phyloP scores from a whole-genome alignment of 2,888 invertebrate genomes.

The Drosophila affinis region DNA sequence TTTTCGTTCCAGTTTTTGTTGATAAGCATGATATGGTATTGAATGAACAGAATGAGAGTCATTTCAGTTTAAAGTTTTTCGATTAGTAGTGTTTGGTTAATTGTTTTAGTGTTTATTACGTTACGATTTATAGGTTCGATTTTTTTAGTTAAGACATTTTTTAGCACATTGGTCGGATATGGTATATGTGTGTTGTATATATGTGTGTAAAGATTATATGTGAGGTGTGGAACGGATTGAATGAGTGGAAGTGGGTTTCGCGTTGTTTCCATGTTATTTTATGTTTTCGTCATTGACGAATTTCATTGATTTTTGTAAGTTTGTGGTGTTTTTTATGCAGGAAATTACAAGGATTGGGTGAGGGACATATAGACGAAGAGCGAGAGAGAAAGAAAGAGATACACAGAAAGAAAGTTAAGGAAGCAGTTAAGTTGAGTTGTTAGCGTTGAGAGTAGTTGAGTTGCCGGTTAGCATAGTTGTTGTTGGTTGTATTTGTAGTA shows the following conservation, averaged over 20 bases:
- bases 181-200: neutral
- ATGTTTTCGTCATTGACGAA: conserved; percentile 12
- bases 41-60: conserved; percentile 32
- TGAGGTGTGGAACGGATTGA: neutral
- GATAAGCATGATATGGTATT: conserved; percentile 27
- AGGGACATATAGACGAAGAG: conserved; percentile 39
- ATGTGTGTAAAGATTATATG: neutral
- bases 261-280: neutral
- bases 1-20: conserved; percentile 10
- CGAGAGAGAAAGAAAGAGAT: conserved; percentile 49
- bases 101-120: neutral
- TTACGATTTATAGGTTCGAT: neutral
- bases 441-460: conserved; percentile 59
- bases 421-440: conserved; percentile 64
- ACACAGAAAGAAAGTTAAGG: conserved; percentile 65
- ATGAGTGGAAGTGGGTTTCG: neutral
- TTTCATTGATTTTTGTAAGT: conserved; percentile 16
- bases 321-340: conserved; percentile 15
- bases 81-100: conserved; percentile 22
- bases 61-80: conserved; percentile 37
- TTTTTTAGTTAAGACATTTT: neutral
- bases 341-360: conserved; percentile 49
- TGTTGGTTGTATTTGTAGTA: conserved; percentile 45
- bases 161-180: neutral
- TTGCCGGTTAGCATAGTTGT: conserved; percentile 57